A percentile compares a stretch with the other conserved stretches of the same genome.
Evolutionary conservation across 2,113 vertebrate species (phyloP).

Genomic region (Anser brachyrhynchus): DNA sequence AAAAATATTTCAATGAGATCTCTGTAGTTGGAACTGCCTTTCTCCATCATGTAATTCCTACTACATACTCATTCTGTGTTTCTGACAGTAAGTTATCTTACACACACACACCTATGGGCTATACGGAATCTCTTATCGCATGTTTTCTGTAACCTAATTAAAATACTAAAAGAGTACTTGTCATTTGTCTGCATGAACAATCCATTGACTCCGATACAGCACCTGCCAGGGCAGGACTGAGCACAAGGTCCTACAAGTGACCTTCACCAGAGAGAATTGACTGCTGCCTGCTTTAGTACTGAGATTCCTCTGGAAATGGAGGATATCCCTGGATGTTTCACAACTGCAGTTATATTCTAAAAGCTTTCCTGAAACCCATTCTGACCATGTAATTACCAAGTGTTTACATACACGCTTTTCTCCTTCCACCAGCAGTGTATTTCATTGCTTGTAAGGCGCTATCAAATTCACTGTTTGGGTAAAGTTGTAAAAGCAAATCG

Average conservation of each 20-base stretch:
- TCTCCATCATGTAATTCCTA: background rate
- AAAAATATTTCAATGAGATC: background rate
- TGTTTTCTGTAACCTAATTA: background rate
- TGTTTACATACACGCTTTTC: background rate
- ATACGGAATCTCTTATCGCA: background rate
- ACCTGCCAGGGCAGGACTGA: background rate
- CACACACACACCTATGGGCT: background rate
- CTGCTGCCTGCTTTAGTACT: background rate
- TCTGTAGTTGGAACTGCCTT: background rate
- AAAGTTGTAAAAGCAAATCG: background rate
- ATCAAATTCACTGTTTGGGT: background rate
- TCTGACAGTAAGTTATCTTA: background rate
- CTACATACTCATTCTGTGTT: background rate
- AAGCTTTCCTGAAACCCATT: background rate
- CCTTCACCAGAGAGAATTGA: background rate
- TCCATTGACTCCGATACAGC: background rate
- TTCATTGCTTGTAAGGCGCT: background rate
- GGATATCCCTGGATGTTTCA: background rate
- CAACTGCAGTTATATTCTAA: background rate
- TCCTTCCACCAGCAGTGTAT: background rate
- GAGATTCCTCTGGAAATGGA: background rate
- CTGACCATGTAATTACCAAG: background rate
- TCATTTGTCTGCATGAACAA: background rate
- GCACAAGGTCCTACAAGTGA: background rate
- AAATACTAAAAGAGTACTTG: background rate